phyloP scores from a whole-genome alignment of 2,113 vertebrate genomes.

The Heptranchias perlo region DNA sequence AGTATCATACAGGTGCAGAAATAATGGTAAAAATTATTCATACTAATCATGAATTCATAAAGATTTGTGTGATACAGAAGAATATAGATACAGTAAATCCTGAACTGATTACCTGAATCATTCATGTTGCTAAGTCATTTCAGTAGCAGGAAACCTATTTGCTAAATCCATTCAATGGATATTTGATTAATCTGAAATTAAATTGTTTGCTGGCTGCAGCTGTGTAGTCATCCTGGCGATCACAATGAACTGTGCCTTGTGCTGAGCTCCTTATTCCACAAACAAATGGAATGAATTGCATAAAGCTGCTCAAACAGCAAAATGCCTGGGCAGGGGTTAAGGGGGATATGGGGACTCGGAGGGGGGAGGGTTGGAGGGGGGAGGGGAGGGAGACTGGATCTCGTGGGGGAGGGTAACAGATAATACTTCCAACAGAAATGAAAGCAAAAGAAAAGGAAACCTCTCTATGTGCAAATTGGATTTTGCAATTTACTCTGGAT shows the following conservation, averaged over 20 bases:
- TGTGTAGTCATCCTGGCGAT: not conserved
- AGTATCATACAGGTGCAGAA: not conserved
- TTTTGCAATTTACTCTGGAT: not conserved
- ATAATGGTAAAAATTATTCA: not conserved
- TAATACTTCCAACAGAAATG: not conserved
- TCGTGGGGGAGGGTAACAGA: not conserved
- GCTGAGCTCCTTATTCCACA: not conserved
- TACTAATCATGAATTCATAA: not conserved
- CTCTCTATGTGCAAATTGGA: not conserved
- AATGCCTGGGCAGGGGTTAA: too few species aligned
- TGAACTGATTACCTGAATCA: not conserved
- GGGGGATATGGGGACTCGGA: too few species aligned
- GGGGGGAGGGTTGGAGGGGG: not conserved
- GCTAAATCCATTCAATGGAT: not conserved
- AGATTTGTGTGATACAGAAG: not conserved
- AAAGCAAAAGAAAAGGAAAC: not conserved
- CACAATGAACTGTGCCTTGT: too few species aligned
- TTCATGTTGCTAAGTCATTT: not conserved
- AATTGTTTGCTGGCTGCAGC: not conserved
- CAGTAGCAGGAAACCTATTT: not conserved
- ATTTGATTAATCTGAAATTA: conserved; percentile 25
- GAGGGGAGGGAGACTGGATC: not conserved
- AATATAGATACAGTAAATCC: not conserved
- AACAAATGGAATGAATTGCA: not conserved
- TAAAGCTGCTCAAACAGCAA: not conserved